Evolutionary conservation across 2,888 invertebrate genomes (phyloP).

Genomic region (Heliconius erato): DNA sequence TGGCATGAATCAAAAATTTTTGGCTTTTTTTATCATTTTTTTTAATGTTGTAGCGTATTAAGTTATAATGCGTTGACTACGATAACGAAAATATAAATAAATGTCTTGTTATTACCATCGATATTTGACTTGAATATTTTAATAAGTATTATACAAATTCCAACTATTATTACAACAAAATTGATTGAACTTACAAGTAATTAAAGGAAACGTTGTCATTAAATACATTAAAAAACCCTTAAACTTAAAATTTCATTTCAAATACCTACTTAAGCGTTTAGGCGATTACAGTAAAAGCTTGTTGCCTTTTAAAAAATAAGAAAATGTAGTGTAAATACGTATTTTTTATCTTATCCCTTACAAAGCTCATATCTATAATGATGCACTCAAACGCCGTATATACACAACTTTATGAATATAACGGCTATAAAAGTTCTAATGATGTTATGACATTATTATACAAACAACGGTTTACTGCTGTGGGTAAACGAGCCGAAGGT

Average conservation of each 20-base stretch:
- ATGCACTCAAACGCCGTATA: conserved; percentile 62
- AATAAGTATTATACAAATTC: background rate
- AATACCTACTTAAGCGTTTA: conserved; percentile 54
- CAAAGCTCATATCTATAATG: conserved; percentile 63
- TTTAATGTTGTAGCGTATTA: too few relatives aligned
- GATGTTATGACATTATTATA: conserved; percentile 60
- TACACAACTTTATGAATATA: conserved; percentile 65
- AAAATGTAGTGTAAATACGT: conserved; percentile 63
- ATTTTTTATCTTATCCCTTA: conserved; percentile 67
- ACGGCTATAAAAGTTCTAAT: conserved; percentile 65
- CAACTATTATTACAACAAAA: background rate
- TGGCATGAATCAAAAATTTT: too few relatives aligned
- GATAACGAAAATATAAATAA: too few relatives aligned
- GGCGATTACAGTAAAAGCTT: conserved; percentile 74
- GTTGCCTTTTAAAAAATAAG: conserved; percentile 59
- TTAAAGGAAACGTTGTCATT: background rate
- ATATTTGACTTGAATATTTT: background rate
- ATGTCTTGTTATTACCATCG: background rate
- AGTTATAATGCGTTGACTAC: too few relatives aligned
- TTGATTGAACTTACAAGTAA: background rate
- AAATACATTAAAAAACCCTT: conserved; percentile 15
- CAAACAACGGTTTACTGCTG: conserved; percentile 61
- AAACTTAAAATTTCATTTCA: conserved; percentile 53
- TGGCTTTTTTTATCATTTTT: too few relatives aligned
- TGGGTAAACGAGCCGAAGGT: conserved; percentile 51